These are phyloP conservation scores for Xiphydria camelus DNA, from an alignment of 2,888 invertebrate genomes.

Conservation along the genomic window DNA sequence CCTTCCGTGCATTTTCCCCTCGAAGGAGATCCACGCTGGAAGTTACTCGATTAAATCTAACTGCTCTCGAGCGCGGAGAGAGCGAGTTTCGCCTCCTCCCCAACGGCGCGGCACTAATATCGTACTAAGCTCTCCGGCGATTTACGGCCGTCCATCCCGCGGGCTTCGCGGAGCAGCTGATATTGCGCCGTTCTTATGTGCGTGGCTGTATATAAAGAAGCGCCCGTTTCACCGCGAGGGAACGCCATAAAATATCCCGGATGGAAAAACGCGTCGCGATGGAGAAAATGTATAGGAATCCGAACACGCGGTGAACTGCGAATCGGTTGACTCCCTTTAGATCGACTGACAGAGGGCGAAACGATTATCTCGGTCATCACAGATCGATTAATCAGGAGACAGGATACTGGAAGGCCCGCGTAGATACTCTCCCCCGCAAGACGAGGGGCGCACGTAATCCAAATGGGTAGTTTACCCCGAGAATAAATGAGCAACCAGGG, in stretches of 20 bases:
- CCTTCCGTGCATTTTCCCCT: slow-evolving; percentile 19
- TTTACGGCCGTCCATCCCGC: too few relatives aligned
- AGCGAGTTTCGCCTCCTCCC: too few relatives aligned
- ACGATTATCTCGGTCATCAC: too few relatives aligned
- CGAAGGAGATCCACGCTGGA: slow-evolving; percentile 11
- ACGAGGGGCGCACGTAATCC: slow-evolving; percentile 7
- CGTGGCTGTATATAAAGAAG: too few relatives aligned
- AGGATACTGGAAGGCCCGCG: neutral
- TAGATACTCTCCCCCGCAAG: neutral
- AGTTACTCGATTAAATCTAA: slow-evolving; percentile 25
- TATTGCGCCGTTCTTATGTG: too few relatives aligned
- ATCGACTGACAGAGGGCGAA: too few relatives aligned
- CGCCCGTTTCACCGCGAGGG: too few relatives aligned
- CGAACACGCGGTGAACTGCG: neutral
- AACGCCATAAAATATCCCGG: too few relatives aligned
- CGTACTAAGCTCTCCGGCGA: too few relatives aligned
- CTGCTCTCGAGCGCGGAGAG: slow-evolving; percentile 13
- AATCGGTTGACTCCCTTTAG: too few relatives aligned
- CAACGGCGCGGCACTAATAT: too few relatives aligned
- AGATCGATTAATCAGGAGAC: neutral
- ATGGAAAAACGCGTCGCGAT: neutral
- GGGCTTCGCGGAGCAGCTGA: too few relatives aligned
- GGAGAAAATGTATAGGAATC: neutral
- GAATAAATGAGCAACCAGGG: slow-evolving; percentile 36
- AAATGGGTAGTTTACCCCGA: slow-evolving; percentile 28